Conservation (phyloP, 2,888 invertebrate species). For the Neria commutata region DNA sequence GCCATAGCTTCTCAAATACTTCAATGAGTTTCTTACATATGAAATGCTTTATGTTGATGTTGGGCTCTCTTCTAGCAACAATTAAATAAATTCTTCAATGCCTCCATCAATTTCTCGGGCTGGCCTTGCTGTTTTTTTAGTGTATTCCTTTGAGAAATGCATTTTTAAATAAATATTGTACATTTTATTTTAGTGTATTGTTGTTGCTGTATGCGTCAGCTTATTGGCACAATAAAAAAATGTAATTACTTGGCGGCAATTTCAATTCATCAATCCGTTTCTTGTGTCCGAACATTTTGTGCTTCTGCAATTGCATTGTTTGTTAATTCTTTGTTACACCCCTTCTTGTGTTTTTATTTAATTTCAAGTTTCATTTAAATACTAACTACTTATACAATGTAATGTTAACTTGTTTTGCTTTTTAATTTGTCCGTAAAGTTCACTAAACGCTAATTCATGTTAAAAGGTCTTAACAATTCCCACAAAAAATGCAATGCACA, state of each 20-base stretch:
- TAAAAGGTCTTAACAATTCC: conserved; percentile 3
- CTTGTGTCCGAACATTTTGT: too few relatives aligned
- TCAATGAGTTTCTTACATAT: conserved; percentile 25
- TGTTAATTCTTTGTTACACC: conserved; percentile 19
- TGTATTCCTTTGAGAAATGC: too few relatives aligned
- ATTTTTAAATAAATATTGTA: conserved; percentile 21
- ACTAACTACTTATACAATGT: conserved; percentile 61
- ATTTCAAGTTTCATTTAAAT: conserved; percentile 39
- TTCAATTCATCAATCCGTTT: too few relatives aligned
- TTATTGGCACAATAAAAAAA: too few relatives aligned
- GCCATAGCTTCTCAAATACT: conserved; percentile 30
- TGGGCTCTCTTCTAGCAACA: too few relatives aligned
- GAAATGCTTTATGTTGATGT: too few relatives aligned
- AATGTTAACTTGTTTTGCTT: conserved; percentile 61
- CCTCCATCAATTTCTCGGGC: too few relatives aligned
- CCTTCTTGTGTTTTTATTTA: conserved; percentile 33
- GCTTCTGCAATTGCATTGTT: conserved; percentile 31
- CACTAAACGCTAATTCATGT: conserved; percentile 33
- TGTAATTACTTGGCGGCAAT: too few relatives aligned
- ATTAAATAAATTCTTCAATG: too few relatives aligned
- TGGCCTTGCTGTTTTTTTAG: too few relatives aligned
- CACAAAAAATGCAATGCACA: neutral
- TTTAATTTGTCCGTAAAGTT: conserved; percentile 56
- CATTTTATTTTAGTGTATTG: conserved; percentile 13
- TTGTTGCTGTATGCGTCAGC: conserved; percentile 25